Percentiles rank a stretch among this genome's conserved stretches.
phyloP scores from a whole-genome alignment of 2,113 vertebrate genomes.

The Hippoglossus stenolepis region DNA sequence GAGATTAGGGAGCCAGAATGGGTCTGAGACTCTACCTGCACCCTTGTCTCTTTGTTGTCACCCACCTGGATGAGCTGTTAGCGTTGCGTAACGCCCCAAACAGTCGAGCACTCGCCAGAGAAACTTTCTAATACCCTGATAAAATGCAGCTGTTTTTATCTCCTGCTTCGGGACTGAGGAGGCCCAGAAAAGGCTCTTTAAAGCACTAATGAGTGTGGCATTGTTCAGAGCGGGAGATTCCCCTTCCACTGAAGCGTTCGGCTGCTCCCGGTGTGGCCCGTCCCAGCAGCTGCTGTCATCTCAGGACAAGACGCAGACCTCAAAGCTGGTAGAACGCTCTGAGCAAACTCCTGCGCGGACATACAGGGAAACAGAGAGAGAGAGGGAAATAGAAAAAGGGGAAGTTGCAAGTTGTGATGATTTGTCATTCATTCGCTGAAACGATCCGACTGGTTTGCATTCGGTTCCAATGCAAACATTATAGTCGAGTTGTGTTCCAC shows the following conservation, averaged over 20 bases:
- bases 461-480: not conserved
- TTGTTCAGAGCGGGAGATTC: constrained; percentile 68
- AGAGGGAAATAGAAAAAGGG: constrained; percentile 14
- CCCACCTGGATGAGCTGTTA: constrained; percentile 79
- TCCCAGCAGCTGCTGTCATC: constrained; percentile 58
- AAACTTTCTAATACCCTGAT: constrained; percentile 50
- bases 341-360: constrained; percentile 3
- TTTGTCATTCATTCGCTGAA: constrained; percentile 11
- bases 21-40: constrained; percentile 68
- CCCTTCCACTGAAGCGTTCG: constrained; percentile 51
- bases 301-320: constrained; percentile 42
- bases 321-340: constrained; percentile 24
- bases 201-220: constrained; percentile 55
- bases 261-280: constrained; percentile 36
- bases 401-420: constrained; percentile 25
- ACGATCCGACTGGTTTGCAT: constrained; percentile 25
- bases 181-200: constrained; percentile 53
- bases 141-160: constrained; percentile 69
- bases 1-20: constrained; percentile 72
- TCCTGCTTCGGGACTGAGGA: constrained; percentile 36
- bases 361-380: not conserved
- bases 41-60: constrained; percentile 69
- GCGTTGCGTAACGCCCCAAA: constrained; percentile 49
- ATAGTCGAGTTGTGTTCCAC: not conserved
- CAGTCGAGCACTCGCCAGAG: constrained; percentile 36